Evolutionary conservation across 2,888 invertebrate species (phyloP).

Genomic region (Crossocerus cetratus): DNA sequence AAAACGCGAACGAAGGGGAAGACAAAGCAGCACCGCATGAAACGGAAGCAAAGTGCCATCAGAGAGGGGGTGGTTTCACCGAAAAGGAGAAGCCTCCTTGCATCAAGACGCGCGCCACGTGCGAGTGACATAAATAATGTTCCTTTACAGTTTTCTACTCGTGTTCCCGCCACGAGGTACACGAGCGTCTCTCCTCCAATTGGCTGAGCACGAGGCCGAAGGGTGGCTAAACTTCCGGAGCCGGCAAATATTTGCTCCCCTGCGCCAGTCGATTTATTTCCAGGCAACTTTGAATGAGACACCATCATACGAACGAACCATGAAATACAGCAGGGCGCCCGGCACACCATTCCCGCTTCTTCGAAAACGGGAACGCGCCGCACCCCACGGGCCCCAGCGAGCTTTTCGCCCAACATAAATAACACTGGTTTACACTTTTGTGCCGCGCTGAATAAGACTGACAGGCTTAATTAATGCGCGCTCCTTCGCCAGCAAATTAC

Average conservation of each 20-base stretch:
- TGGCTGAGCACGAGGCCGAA: constrained; percentile 12
- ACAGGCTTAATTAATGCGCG: constrained; percentile 29
- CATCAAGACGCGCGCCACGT: constrained; percentile 51
- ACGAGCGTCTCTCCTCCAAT: constrained; percentile 50
- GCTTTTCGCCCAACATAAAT: constrained; percentile 23
- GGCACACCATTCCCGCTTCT: too few species aligned
- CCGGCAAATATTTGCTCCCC: constrained; percentile 32
- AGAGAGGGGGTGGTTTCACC: constrained; percentile 60
- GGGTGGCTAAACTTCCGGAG: constrained; percentile 6
- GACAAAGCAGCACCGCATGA: constrained; percentile 45
- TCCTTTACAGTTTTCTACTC: constrained; percentile 69
- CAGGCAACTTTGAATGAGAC: neutral
- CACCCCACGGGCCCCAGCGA: too few species aligned
- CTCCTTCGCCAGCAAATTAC: constrained; percentile 25
- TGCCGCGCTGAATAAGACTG: constrained; percentile 14
- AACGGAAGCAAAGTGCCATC: constrained; percentile 66
- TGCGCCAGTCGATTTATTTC: constrained; percentile 26
- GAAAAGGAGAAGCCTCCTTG: constrained; percentile 31
- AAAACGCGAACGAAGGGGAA: constrained; percentile 24
- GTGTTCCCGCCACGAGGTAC: constrained; percentile 38
- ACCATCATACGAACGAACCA: neutral
- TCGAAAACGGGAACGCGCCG: neutral
- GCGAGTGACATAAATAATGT: constrained; percentile 69
- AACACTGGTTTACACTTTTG: constrained; percentile 12
- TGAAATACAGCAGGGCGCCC: too few species aligned